Base-by-base conservation (phyloP, 2,113 vertebrate genomes). In the Siniperca chuatsi region DNA sequence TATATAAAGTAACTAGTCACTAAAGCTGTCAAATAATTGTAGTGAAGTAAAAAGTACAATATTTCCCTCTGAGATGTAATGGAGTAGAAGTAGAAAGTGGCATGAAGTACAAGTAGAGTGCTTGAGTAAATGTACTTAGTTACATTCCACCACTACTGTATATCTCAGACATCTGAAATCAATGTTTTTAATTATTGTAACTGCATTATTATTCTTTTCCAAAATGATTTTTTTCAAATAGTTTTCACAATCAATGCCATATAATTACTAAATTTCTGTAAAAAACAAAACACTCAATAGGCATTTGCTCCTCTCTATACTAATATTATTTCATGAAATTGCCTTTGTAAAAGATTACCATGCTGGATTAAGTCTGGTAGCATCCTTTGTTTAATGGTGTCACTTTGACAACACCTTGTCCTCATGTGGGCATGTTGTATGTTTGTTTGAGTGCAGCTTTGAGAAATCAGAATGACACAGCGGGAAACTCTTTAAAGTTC, bases 381-480 rank as follows among this genome's bases (percentile, higher is more conserved):
- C 67, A 52, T 82, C 74, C 21, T 57, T 37, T 62, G 35, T 73
- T 65, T 64, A 35, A 33, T 44, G 1, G 9, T 33, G 11, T 25
- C 37, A 20, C 35, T 48, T 33, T 16, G 66, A 15, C 7, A 35
- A 9, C 4, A 29, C 52, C 21, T 54, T 33, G 18, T 50, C 55
- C 8, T 40, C 1, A 0, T 0, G 52, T 80, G 75, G 29, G 40
- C 37, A 11, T n/a, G 40, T 42, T 52, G 55, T 37, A 8, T 64
- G 25, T 83, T 76, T 68, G 52, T 71, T 60, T 82, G 79, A 8
- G 13, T 11, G 23, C 54, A 25, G 40, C 64, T 82, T 81, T 89
- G 57, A 15, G 20, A 70, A 11, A 85, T 85, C 92, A 92, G 71
- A 90, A 79, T 95, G 95, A 95, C 93, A 94, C 81, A 87, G 95